A percentile compares a stretch with the other conserved stretches of the same genome.
phyloP scores from a whole-genome alignment of 2,888 invertebrate genomes.

The Itoplectis maculator region DNA sequence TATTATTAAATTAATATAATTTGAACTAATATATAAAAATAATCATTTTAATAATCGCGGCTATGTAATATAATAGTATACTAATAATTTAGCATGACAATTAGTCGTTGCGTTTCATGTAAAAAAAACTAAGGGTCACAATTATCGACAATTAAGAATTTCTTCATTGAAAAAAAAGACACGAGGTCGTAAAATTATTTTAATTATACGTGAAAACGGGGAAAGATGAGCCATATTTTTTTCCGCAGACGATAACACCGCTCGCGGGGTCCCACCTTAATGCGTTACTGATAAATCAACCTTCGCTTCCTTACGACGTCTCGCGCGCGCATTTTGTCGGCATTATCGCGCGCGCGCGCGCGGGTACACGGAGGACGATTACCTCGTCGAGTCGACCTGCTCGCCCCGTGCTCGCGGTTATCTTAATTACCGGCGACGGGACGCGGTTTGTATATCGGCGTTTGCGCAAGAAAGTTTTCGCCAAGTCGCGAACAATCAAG shows the following conservation, averaged over 20 bases:
- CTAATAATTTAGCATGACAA: no score
- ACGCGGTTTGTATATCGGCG: conserved; percentile 44
- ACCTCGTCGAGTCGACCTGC: conserved; percentile 44
- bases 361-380: conserved; percentile 37
- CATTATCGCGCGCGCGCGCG: conserved; percentile 23
- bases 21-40: no score
- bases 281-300: conserved; percentile 12
- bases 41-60: no score
- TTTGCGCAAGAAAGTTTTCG: conserved; percentile 49
- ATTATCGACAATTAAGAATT: neutral
- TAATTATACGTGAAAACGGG: neutral
- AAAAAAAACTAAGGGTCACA: no score
- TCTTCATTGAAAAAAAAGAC: neutral
- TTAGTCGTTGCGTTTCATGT: no score
- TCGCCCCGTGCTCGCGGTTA: conserved; percentile 39
- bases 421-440: conserved; percentile 62
- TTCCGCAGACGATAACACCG: neutral
- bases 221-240: neutral
- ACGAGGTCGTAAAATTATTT: neutral
- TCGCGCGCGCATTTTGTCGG: neutral
- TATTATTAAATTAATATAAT: no score
- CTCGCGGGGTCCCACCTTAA: neutral
- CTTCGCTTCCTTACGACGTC: conserved; percentile 18
- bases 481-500: conserved; percentile 51
- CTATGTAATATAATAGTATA: no score